Conservation (phyloP, 2,888 invertebrate genomes). For the Andrena flavipes region DNA sequence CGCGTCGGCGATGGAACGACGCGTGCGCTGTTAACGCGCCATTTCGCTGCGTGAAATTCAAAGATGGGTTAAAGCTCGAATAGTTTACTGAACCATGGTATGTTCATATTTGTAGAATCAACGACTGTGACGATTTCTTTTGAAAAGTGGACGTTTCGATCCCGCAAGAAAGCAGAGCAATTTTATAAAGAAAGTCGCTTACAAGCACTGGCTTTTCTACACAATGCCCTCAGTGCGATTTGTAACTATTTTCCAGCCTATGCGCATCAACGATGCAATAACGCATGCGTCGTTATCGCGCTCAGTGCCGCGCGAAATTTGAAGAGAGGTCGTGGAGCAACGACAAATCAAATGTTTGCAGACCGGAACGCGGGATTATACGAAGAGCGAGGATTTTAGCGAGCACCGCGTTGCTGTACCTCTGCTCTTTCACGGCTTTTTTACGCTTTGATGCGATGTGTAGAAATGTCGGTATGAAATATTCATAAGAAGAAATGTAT, state of each 20-base stretch:
- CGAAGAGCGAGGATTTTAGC: not conserved
- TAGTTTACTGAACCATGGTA: too few relatives aligned
- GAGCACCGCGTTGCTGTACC: not conserved
- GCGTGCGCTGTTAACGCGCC: not conserved
- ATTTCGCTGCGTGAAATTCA: not conserved
- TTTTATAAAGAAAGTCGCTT: too few relatives aligned
- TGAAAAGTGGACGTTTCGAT: too few relatives aligned
- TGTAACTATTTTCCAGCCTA: constrained; percentile 24
- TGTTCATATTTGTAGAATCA: too few relatives aligned
- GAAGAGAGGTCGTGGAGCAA: not conserved
- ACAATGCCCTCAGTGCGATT: not conserved
- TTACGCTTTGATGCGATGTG: not conserved
- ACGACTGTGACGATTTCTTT: too few relatives aligned
- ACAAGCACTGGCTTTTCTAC: too few relatives aligned
- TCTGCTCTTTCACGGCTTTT: not conserved
- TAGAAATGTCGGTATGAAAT: not conserved
- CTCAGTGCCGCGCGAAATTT: constrained; percentile 21
- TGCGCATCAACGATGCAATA: constrained; percentile 17
- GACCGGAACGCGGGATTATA: not conserved
- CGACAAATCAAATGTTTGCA: not conserved
- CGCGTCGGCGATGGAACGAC: not conserved
- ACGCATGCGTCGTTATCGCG: constrained; percentile 15
- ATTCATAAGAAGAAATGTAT: constrained; percentile 1
- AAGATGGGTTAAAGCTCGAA: not conserved
- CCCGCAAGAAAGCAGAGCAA: too few relatives aligned